phyloP scores from a whole-genome alignment of 2,888 invertebrate genomes.

The Cylindroiulus punctatus region DNA sequence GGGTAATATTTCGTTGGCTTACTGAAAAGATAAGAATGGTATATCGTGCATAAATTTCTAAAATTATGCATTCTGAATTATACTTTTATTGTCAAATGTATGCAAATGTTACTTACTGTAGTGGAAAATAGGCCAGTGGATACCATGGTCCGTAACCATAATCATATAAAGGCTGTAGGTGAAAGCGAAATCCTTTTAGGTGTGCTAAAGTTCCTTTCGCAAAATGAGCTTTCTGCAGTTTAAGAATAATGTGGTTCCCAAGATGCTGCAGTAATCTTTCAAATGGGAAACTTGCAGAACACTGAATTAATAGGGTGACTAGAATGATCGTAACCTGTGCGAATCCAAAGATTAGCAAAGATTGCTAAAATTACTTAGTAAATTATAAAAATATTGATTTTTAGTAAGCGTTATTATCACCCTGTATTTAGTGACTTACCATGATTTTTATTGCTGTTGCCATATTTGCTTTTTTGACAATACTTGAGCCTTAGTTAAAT shows the following conservation, averaged over 20 bases:
- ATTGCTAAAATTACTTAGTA: too few relatives aligned
- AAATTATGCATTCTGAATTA: neutral
- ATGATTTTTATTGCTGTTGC: neutral
- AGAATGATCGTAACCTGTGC: neutral
- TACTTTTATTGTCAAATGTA: neutral
- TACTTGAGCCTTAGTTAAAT: neutral
- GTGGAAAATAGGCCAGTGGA: constrained; percentile 47
- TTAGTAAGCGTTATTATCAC: neutral
- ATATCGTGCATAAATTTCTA: neutral
- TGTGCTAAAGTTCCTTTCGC: neutral
- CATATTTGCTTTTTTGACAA: neutral
- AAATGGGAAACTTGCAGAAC: neutral
- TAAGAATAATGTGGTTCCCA: constrained; percentile 30
- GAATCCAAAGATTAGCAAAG: too few relatives aligned
- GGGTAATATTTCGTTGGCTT: neutral
- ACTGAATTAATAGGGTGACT: neutral
- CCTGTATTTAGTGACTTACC: neutral
- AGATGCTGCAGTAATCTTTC: neutral
- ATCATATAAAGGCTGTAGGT: constrained; percentile 52
- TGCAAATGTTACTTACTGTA: neutral
- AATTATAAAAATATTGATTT: neutral
- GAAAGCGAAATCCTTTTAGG: constrained; percentile 54
- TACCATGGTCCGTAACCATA: constrained; percentile 52
- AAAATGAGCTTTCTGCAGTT: constrained; percentile 50
- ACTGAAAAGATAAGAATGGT: neutral